A percentile compares a stretch with the other conserved stretches of the same genome.
These are phyloP conservation scores for Platichthys flesus DNA, from an alignment of 2,113 vertebrate species.

Conservation along the genomic window DNA sequence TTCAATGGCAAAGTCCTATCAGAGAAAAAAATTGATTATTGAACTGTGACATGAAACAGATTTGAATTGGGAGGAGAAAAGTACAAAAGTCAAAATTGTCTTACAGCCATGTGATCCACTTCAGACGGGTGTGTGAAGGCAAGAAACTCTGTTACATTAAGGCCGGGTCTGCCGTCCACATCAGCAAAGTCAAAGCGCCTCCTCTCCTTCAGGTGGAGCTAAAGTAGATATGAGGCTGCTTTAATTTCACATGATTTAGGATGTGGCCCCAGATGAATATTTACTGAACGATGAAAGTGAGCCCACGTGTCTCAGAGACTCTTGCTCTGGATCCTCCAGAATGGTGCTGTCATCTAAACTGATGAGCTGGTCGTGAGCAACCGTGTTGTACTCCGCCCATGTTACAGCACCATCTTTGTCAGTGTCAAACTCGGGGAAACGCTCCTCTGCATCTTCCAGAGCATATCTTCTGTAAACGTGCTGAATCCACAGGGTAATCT, in stretches of 20 bases:
- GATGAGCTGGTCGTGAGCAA: conserved; percentile 88
- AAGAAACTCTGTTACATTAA: conserved; percentile 90
- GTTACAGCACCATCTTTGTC: conserved; percentile 87
- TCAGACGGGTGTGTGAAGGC: conserved; percentile 96
- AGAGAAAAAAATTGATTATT: neutral
- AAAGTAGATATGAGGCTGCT: conserved; percentile 4
- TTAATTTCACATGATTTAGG: neutral
- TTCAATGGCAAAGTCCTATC: conserved; percentile 94
- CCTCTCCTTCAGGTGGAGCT: conserved; percentile 95
- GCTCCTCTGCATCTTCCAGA: conserved; percentile 91
- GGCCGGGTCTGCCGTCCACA: conserved; percentile 80
- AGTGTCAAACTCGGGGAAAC: conserved; percentile 89
- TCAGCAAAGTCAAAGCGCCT: conserved; percentile 92
- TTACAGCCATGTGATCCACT: conserved; percentile 94
- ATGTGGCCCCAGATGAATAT: neutral
- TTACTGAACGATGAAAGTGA: neutral
- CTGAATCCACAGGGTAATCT: conserved; percentile 95
- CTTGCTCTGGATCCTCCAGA: conserved; percentile 90
- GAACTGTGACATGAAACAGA: neutral
- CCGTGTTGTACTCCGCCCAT: conserved; percentile 93
- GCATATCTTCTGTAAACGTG: conserved; percentile 93
- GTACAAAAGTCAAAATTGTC: conserved; percentile 33
- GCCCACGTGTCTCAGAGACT: conserved; percentile 91
- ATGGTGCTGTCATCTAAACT: conserved; percentile 85
- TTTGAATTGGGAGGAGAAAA: neutral